Conservation (phyloP, 2,797 vertebrate genomes). For the Aeoliscus strigatus region DNA sequence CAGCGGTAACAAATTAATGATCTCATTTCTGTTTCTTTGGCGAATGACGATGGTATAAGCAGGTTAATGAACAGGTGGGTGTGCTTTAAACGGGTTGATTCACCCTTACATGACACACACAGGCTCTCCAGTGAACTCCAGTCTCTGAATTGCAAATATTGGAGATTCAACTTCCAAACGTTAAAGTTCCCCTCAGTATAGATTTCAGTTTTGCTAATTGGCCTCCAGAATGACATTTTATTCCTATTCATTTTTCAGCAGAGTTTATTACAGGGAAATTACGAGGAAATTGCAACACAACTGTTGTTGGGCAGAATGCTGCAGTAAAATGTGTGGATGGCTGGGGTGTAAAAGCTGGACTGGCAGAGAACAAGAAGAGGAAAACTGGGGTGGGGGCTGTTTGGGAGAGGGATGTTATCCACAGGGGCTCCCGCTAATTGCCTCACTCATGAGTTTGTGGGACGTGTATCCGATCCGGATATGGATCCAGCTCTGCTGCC, state of each 20-base stretch:
- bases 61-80: no score
- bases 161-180: conserved; percentile 35
- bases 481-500: conserved; percentile 62
- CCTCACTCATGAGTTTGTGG: conserved; percentile 68
- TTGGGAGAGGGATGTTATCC: conserved; percentile 54
- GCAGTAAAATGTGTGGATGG: conserved; percentile 28
- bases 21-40: no score
- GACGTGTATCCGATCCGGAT: conserved; percentile 68
- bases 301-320: conserved; percentile 13
- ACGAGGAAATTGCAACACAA: conserved; percentile 19
- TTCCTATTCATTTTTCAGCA: conserved; percentile 32
- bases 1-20: no score
- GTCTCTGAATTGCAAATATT: neutral
- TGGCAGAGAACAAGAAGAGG: conserved; percentile 21
- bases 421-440: conserved; percentile 75
- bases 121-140: no score
- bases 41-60: no score
- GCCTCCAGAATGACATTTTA: conserved; percentile 35
- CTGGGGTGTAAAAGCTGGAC: conserved; percentile 32
- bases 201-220: conserved; percentile 43
- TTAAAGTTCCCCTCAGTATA: conserved; percentile 18
- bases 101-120: no score
- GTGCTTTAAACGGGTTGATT: no score
- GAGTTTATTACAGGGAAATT: conserved; percentile 55
- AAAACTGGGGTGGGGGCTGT: conserved; percentile 4